Conservation (phyloP, 2,797 vertebrate genomes). For the Leuciscus waleckii region DNA sequence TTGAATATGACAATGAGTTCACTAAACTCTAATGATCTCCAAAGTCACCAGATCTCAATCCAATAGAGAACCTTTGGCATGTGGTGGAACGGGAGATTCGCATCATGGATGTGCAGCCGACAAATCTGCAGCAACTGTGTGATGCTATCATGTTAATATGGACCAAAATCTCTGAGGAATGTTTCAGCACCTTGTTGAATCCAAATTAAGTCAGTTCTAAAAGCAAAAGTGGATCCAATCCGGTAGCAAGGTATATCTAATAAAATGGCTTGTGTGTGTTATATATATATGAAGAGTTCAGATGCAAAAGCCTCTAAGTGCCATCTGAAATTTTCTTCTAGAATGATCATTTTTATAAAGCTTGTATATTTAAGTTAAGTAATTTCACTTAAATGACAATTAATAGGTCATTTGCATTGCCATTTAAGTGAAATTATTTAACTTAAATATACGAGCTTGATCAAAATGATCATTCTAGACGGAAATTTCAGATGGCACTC, state of each 20-base stretch:
- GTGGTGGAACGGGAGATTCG: slow-evolving; percentile 61
- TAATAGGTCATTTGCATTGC: no score
- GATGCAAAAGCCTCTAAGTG: no score
- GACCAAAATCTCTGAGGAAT: not conserved
- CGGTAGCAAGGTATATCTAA: not conserved
- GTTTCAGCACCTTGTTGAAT: not conserved
- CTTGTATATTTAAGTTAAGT: no score
- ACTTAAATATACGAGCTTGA: no score
- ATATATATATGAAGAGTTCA: no score
- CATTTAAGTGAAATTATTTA: no score
- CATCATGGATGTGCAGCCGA: slow-evolving; percentile 68
- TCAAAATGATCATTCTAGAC: no score
- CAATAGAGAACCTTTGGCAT: slow-evolving; percentile 52
- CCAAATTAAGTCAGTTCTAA: not conserved
- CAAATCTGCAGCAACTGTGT: slow-evolving; percentile 69
- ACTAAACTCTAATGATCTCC: not conserved
- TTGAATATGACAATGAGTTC: not conserved
- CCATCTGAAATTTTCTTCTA: no score
- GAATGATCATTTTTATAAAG: no score
- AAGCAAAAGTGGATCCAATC: not conserved
- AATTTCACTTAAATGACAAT: no score
- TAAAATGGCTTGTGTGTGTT: not conserved
- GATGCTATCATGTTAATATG: slow-evolving; percentile 59
- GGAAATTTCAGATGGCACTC: no score
- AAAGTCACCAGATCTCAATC: slow-evolving; percentile 48